Conservation (phyloP, 2,888 invertebrate genomes). For the Sisyra nigra region DNA sequence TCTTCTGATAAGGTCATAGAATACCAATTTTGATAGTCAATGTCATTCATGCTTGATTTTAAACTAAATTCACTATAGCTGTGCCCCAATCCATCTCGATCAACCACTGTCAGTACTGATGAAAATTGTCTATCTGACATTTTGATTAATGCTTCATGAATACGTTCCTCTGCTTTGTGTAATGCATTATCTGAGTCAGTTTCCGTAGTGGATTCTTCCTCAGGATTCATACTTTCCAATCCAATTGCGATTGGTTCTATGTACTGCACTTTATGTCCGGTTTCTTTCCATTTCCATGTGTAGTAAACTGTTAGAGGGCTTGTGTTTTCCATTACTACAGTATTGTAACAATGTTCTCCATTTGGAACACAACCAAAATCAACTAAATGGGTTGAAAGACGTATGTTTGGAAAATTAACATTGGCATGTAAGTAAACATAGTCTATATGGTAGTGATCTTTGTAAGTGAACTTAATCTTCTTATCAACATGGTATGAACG, state of each 20-base stretch:
- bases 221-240: too few relatives aligned
- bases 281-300: conserved; percentile 23
- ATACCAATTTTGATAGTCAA: too few relatives aligned
- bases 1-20: too few relatives aligned
- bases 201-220: neutral
- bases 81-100: too few relatives aligned
- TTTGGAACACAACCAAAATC: conserved; percentile 43
- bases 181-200: neutral
- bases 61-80: too few relatives aligned
- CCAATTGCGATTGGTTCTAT: neutral
- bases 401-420: conserved; percentile 52
- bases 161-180: neutral
- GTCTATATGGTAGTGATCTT: conserved; percentile 23
- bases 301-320: conserved; percentile 33
- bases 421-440: conserved; percentile 41
- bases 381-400: conserved; percentile 33
- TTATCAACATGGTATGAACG: neutral
- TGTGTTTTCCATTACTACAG: conserved; percentile 33
- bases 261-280: conserved; percentile 10
- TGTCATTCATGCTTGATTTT: too few relatives aligned
- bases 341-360: conserved; percentile 27
- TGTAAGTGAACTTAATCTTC: neutral
- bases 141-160: neutral
- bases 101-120: too few relatives aligned
- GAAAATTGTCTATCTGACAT: too few relatives aligned